A percentile compares a stretch with the other conserved stretches of the same genome.
Evolutionary conservation across 2,797 vertebrate genomes (phyloP).

Genomic region (Falco rusticolus): DNA sequence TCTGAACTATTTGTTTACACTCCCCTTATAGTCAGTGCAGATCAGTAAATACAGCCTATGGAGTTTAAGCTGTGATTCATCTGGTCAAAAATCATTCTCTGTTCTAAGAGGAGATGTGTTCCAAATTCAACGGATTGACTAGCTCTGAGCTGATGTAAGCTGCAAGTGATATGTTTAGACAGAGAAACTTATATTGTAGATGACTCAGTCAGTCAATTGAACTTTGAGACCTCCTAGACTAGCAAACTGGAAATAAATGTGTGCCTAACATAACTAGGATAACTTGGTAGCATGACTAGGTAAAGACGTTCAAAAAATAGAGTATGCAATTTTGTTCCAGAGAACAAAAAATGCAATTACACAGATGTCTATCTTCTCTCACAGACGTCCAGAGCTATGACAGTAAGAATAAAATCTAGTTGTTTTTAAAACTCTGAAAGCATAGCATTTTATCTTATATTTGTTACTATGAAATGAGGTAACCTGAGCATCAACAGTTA

Average conservation of each 20-base stretch:
- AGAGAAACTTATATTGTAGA: conserved; percentile 2
- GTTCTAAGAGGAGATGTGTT: conserved; percentile 33
- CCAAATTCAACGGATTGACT: neutral
- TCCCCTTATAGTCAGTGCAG: neutral
- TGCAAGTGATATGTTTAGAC: neutral
- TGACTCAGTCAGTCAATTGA: conserved; percentile 35
- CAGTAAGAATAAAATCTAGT: neutral
- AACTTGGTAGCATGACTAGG: neutral
- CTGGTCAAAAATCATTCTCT: conserved; percentile 15
- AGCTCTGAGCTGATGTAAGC: neutral
- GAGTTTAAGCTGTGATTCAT: neutral
- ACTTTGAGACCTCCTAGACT: conserved; percentile 31
- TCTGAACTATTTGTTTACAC: neutral
- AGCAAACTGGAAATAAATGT: neutral
- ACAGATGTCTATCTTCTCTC: conserved; percentile 39
- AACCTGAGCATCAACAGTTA: neutral
- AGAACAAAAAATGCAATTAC: conserved; percentile 39
- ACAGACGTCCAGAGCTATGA: neutral
- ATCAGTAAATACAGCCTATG: neutral
- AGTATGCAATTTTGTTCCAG: neutral
- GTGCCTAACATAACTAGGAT: neutral
- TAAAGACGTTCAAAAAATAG: neutral
- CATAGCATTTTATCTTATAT: neutral
- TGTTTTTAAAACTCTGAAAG: neutral
- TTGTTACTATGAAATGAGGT: neutral